Percentiles rank a stretch among this genome's conserved stretches.
Conservation (phyloP, 2,797 vertebrate species). For the Poeciliopsis turneri region DNA sequence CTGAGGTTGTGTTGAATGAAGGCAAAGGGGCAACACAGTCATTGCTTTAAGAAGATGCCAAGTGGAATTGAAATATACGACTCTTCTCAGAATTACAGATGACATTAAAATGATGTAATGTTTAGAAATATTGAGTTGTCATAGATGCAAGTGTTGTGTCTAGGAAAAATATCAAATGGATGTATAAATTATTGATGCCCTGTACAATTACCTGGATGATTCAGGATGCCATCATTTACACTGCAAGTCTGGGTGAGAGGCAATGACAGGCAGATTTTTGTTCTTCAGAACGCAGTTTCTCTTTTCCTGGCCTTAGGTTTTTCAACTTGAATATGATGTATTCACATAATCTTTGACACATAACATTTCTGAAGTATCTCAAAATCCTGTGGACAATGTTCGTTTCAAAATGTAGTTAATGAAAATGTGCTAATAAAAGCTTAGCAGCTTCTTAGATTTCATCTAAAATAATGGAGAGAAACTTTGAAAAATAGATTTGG, state of each 20-base stretch:
- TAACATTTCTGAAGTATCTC: neutral
- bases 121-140: slow-evolving; percentile 22
- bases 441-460: neutral
- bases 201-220: neutral
- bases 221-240: slow-evolving; percentile 4
- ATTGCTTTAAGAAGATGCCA: slow-evolving; percentile 23
- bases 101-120: slow-evolving; percentile 39
- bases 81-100: slow-evolving; percentile 26
- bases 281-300: neutral
- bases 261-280: neutral
- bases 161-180: slow-evolving; percentile 10
- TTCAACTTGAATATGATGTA: neutral
- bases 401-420: neutral
- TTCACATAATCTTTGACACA: neutral
- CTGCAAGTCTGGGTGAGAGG: neutral
- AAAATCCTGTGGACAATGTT: neutral
- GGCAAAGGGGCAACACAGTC: neutral
- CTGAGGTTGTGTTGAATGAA: slow-evolving; percentile 38
- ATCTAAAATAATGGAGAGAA: neutral
- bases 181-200: slow-evolving; percentile 6
- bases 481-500: neutral
- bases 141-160: slow-evolving; percentile 12
- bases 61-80: slow-evolving; percentile 18
- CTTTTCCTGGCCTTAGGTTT: neutral
- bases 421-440: neutral